Evolutionary conservation across 2,888 invertebrate species (phyloP).

Genomic region (Rhorus exstirpatorius): DNA sequence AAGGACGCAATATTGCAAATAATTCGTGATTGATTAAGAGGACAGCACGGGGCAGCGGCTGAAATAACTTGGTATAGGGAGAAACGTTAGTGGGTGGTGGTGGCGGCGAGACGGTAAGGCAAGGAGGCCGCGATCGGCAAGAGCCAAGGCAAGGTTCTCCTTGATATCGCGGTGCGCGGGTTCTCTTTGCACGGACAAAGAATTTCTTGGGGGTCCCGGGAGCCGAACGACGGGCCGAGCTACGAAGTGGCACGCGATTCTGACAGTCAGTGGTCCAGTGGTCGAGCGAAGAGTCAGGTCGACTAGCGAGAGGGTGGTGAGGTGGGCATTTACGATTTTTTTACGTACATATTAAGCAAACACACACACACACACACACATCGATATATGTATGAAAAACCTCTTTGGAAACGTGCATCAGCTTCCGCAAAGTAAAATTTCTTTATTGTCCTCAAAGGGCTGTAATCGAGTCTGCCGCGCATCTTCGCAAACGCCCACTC

Average conservation of each 20-base stretch:
- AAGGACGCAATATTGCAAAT: constrained; percentile 67
- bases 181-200: constrained; percentile 64
- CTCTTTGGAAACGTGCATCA: neutral
- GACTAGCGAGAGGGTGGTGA: constrained; percentile 58
- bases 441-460: constrained; percentile 12
- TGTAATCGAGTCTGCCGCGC: neutral
- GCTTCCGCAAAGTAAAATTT: neutral
- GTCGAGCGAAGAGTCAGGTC: constrained; percentile 67
- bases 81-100: constrained; percentile 24
- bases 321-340: constrained; percentile 52
- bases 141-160: constrained; percentile 53
- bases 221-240: constrained; percentile 27
- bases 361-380: neutral
- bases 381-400: neutral
- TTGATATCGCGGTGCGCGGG: constrained; percentile 51
- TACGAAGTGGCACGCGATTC: constrained; percentile 53
- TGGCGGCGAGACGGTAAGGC: constrained; percentile 18
- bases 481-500: neutral
- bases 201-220: constrained; percentile 67
- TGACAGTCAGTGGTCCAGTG: constrained; percentile 72
- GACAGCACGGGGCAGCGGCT: constrained; percentile 42
- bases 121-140: constrained; percentile 25
- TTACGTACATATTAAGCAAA: neutral
- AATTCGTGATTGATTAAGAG: constrained; percentile 68
- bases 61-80: constrained; percentile 24